Evolutionary conservation across 2,797 vertebrate species (phyloP), one percentile per base, ranked within the genome.

Genomic region (Epinephelus malabaricus): DNA sequence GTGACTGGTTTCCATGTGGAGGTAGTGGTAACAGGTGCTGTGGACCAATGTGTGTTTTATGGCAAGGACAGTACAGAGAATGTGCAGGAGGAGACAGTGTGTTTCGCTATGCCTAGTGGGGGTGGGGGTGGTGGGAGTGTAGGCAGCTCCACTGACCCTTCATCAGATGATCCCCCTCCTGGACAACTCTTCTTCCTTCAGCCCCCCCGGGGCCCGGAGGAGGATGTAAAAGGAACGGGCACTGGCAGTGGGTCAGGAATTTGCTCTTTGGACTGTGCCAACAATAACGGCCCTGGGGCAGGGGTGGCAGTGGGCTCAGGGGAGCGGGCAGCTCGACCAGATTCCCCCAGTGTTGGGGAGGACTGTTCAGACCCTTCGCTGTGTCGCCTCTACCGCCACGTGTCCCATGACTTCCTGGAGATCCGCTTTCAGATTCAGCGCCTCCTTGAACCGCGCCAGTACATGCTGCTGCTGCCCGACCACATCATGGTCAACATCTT

Each of bases 391-490:
- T 99, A 99, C 91, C 97, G 97, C 2, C 98, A 99, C 1, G 97
- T 99, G 49, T 99, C 98, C 0, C 98, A 99, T 0, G 97, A 99
- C 76, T 99, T 99, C 78, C 86, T 99, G 83, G 98, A 99, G 91
- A 99, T 99, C 91, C 96, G 98, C 1, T 99, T 99, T 86, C 97
- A 99, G 92, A 99, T 99, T 83, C 98, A 99, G 87, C 96, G 97
- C 0, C 93, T 99, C 75, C 95, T 99, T 19, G 98, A 99, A 77
- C 98, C 98, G 0, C 95, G 98, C 3, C 98, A 98, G 91, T 99
- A 99, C 90, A 97, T 99, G 96, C 94, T 99, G 30, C 95, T 96
- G 66, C 95, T 99, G 43, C 98, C 98, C 0, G 97, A 99, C 88
- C 98, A 99, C 64, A 96, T 99, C 75, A 96, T 97, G 94, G 97